These are phyloP conservation scores for Xylocopa sonorina DNA, from an alignment of 1,140 invertebrate genomes.

Conservation along the genomic window DNA sequence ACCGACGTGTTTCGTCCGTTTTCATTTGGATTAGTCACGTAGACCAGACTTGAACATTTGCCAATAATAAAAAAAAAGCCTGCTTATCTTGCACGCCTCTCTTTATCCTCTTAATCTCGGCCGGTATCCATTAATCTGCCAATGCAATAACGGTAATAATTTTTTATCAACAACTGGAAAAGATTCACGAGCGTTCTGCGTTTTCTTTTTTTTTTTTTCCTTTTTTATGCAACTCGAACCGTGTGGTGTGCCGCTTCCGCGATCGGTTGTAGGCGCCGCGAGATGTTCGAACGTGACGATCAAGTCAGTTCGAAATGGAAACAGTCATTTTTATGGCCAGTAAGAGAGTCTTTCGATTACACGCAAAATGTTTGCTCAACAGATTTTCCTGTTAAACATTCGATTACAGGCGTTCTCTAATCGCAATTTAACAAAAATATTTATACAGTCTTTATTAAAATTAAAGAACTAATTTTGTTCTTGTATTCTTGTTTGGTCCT, in stretches of 20 bases:
- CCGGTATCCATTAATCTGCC: slow-evolving; percentile 51
- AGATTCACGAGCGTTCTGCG: slow-evolving; percentile 6
- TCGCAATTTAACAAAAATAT: no score
- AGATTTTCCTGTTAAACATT: neutral
- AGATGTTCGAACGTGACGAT: neutral
- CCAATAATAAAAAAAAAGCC: slow-evolving; percentile 71
- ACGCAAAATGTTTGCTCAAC: neutral
- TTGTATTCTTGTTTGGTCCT: no score
- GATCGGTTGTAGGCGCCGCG: no score
- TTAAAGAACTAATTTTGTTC: no score
- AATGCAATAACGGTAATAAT: slow-evolving; percentile 48
- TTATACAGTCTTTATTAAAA: no score
- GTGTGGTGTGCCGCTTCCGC: neutral
- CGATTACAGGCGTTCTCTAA: no score
- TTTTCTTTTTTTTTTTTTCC: neutral
- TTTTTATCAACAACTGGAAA: slow-evolving; percentile 41
- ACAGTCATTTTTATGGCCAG: slow-evolving; percentile 3
- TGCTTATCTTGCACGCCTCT: slow-evolving; percentile 70
- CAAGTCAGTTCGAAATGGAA: neutral
- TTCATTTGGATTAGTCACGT: slow-evolving; percentile 71
- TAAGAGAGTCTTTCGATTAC: no score
- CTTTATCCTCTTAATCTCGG: slow-evolving; percentile 68
- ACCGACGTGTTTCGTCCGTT: slow-evolving; percentile 51
- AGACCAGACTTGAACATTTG: slow-evolving; percentile 62
- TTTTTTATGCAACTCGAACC: neutral